phyloP scores from a whole-genome alignment of 2,797 vertebrate species.

The Loris lydekkerianus region DNA sequence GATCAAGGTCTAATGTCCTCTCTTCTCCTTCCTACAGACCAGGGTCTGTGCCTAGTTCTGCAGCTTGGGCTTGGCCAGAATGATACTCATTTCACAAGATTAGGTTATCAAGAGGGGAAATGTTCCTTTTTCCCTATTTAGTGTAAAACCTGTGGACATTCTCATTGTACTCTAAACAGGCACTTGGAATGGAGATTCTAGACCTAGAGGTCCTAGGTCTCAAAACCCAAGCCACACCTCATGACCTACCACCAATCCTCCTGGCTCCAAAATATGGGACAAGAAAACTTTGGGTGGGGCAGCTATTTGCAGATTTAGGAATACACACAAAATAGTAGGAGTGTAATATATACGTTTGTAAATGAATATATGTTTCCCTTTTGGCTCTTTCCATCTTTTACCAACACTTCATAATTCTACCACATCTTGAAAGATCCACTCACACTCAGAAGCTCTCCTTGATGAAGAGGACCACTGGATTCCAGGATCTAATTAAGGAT shows the following conservation, averaged over 20 bases:
- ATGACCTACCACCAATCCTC: neutral
- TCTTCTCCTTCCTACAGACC: neutral
- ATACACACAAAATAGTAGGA: neutral
- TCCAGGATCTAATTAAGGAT: neutral
- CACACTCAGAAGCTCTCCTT: neutral
- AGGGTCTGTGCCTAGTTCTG: neutral
- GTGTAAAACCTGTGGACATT: neutral
- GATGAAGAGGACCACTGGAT: neutral
- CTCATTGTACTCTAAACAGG: constrained; percentile 7
- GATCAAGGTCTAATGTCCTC: neutral
- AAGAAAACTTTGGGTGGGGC: neutral
- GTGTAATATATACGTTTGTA: neutral
- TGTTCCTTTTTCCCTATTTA: neutral
- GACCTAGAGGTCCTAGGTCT: neutral
- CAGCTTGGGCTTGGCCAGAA: neutral
- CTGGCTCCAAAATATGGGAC: neutral
- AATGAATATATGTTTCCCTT: neutral
- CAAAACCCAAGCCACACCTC: neutral
- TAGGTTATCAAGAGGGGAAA: neutral
- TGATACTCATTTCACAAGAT: neutral
- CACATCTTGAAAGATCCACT: constrained; percentile 39
- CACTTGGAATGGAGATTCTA: neutral
- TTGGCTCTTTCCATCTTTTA: neutral
- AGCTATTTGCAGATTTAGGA: neutral
- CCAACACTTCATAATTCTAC: neutral